Percentiles rank a stretch among this genome's conserved stretches.
Evolutionary conservation across 2,888 invertebrate species (phyloP).

Genomic region (Cactoblastis cactorum): DNA sequence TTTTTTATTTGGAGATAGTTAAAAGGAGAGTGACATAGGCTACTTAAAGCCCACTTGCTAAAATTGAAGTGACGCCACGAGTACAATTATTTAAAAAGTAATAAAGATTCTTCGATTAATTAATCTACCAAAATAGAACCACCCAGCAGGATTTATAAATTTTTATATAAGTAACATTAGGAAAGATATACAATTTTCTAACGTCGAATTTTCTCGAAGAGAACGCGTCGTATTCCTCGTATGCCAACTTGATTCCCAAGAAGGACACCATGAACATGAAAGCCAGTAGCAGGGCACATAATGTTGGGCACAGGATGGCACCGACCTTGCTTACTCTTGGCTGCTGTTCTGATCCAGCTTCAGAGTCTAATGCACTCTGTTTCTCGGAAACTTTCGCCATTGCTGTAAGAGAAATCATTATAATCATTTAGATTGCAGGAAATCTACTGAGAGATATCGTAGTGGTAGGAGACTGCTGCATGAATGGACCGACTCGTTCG

Average conservation of each 20-base stretch:
- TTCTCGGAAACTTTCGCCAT: slow-evolving; percentile 49
- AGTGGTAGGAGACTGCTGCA: no score
- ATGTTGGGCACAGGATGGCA: slow-evolving; percentile 57
- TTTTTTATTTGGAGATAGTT: no score
- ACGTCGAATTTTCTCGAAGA: slow-evolving; percentile 43
- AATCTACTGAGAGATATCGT: no score
- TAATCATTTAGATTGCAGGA: no score
- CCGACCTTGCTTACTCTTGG: slow-evolving; percentile 42
- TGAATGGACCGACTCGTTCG: no score
- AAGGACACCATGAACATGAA: slow-evolving; percentile 48
- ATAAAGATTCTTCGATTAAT: no score
- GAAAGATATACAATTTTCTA: slow-evolving; percentile 47
- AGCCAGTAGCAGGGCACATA: slow-evolving; percentile 57
- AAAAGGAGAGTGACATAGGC: no score
- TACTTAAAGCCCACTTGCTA: no score
- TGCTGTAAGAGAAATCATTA: slow-evolving; percentile 30
- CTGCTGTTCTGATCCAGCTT: slow-evolving; percentile 40
- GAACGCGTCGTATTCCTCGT: slow-evolving; percentile 55
- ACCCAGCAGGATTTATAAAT: background rate
- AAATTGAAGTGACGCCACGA: no score
- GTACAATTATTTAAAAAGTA: no score
- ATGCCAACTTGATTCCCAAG: slow-evolving; percentile 50
- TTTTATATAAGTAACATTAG: slow-evolving; percentile 32
- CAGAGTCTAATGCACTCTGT: slow-evolving; percentile 50
- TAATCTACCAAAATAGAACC: background rate